A percentile compares a stretch with the other conserved stretches of the same genome.
These are phyloP conservation scores for Apis dorsata DNA, from an alignment of 1,140 invertebrate species.

Conservation along the genomic window DNA sequence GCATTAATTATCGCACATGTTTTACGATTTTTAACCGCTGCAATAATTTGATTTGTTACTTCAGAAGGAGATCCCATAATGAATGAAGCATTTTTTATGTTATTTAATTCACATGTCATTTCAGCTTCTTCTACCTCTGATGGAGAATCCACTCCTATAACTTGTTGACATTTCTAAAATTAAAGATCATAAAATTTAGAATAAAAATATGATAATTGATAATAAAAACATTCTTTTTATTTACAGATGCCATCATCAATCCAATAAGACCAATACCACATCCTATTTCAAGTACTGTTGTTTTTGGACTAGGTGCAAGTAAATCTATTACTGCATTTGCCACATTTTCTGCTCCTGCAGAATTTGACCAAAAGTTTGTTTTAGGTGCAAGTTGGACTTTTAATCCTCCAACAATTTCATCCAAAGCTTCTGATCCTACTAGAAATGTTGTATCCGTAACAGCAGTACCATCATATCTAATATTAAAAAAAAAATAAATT, in stretches of 20 bases:
- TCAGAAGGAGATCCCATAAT: constrained; percentile 72
- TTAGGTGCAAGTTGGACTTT: constrained; percentile 77
- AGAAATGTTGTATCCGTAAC: constrained; percentile 75
- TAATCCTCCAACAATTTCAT: constrained; percentile 75
- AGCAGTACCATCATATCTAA: constrained; percentile 65
- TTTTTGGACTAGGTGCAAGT: constrained; percentile 68
- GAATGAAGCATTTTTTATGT: constrained; percentile 76
- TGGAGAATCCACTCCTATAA: constrained; percentile 76
- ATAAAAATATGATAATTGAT: constrained; percentile 3
- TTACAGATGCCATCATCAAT: constrained; percentile 75
- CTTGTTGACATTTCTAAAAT: constrained; percentile 74
- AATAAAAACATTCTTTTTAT: constrained; percentile 43
- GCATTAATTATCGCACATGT: constrained; percentile 75
- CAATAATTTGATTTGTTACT: constrained; percentile 67
- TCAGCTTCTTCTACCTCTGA: constrained; percentile 78
- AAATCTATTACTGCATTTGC: constrained; percentile 71
- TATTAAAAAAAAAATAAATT: constrained; percentile 49
- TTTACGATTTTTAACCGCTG: constrained; percentile 69
- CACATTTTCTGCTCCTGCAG: constrained; percentile 73
- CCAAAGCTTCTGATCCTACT: constrained; percentile 75
- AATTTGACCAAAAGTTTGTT: constrained; percentile 77
- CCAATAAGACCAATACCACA: constrained; percentile 77
- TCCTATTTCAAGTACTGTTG: constrained; percentile 76
- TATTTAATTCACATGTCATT: constrained; percentile 75
- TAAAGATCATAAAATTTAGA: constrained; percentile 11